Percentiles rank a stretch among this genome's conserved stretches.
Evolutionary conservation across 2,797 vertebrate genomes (phyloP).

Genomic region (Halcyon badia): DNA sequence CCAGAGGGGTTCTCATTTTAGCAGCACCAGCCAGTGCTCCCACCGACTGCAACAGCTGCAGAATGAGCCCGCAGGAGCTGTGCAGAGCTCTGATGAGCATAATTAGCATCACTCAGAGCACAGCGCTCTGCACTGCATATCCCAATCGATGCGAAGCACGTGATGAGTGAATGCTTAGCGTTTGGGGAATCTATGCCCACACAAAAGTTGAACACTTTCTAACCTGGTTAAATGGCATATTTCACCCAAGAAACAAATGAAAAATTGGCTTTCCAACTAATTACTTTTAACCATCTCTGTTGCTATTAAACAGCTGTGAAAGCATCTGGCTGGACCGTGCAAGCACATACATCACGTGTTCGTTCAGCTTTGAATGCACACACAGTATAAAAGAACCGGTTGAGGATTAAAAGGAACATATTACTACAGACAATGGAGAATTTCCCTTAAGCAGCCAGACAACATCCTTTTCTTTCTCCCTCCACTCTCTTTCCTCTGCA

Average conservation of each 20-base stretch:
- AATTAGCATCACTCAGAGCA: neutral
- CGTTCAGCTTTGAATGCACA: neutral
- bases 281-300: neutral
- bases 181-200: neutral
- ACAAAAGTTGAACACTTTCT: neutral
- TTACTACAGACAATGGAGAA: neutral
- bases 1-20: neutral
- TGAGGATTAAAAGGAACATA: neutral
- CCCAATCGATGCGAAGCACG: fast-evolving
- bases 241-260: neutral
- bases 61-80: neutral
- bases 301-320: neutral
- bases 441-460: neutral
- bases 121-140: neutral
- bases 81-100: neutral
- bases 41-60: neutral
- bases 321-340: neutral
- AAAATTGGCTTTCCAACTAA: neutral
- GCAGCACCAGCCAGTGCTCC: neutral
- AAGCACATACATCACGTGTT: neutral
- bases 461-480: neutral
- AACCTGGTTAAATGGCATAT: neutral
- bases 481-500: neutral
- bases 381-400: neutral
- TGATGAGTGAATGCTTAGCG: neutral